Percentiles rank a stretch among this genome's conserved stretches.
Evolutionary conservation across 2,888 invertebrate species (phyloP).

Genomic region (Neelides folsomi): DNA sequence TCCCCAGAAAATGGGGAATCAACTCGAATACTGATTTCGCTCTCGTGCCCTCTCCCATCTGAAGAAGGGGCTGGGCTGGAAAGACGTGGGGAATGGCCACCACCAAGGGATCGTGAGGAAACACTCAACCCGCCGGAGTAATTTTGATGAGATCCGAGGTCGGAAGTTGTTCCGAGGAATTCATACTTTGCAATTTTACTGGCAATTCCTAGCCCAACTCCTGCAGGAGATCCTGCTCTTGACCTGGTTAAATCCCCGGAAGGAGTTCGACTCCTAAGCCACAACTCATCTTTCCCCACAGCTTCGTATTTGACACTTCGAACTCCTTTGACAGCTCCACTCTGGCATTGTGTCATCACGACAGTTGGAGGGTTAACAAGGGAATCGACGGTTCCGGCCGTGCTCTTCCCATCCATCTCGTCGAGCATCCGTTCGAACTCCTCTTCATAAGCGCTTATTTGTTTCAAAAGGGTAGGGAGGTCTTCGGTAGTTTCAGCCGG

Average conservation of each 20-base stretch:
- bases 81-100: constrained; percentile 11
- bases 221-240: background rate
- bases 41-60: background rate
- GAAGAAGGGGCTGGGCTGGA: background rate
- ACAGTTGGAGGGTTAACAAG: background rate
- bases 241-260: constrained; percentile 9
- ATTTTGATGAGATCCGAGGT: constrained; percentile 12
- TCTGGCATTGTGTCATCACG: background rate
- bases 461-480: background rate
- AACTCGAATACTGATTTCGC: too few relatives aligned
- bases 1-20: constrained; percentile 2
- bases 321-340: constrained; percentile 11
- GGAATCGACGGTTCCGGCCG: background rate
- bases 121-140: constrained; percentile 17
- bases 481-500: background rate
- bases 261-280: constrained; percentile 9
- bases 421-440: constrained; percentile 2
- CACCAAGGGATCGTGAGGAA: constrained; percentile 10
- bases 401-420: background rate
- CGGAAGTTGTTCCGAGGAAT: constrained; percentile 20
- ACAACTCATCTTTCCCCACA: background rate
- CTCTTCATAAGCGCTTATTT: constrained; percentile 11
- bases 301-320: constrained; percentile 21
- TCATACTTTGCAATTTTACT: constrained; percentile 24
- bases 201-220: background rate